Evolutionary conservation across 2,888 invertebrate species (phyloP).

Genomic region (Conchocele bisecta): DNA sequence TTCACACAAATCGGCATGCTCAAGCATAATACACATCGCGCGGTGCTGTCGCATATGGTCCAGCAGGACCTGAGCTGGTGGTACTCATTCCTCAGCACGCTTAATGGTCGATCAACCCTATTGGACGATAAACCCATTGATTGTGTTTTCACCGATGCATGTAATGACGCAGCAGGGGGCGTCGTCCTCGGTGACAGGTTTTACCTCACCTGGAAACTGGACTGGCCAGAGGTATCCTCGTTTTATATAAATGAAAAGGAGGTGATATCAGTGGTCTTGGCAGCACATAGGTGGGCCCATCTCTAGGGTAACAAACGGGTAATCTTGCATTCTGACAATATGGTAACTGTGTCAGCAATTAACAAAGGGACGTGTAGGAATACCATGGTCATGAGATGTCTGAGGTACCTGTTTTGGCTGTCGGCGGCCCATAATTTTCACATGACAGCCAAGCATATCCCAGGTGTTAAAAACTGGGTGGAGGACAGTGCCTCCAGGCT

Average conservation of each 20-base stretch:
- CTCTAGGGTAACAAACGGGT: constrained; percentile 9
- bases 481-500: constrained; percentile 12
- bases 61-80: background rate
- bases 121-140: background rate
- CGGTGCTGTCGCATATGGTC: background rate
- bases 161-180: background rate
- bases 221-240: background rate
- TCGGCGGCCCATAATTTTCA: constrained; percentile 9
- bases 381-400: constrained; percentile 10
- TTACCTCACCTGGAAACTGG: background rate
- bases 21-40: background rate
- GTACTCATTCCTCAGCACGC: background rate
- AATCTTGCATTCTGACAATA: constrained; percentile 9
- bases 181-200: no score
- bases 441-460: background rate
- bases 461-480: background rate
- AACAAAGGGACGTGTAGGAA: constrained; percentile 3
- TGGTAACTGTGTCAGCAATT: constrained; percentile 5
- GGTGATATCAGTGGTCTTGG: constrained; percentile 1
- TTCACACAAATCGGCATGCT: background rate
- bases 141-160: background rate
- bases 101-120: background rate
- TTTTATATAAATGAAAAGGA: background rate
- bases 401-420: background rate
- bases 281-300: constrained; percentile 8